A percentile compares a stretch with the other conserved stretches of the same genome.
Conservation (phyloP, 2,888 invertebrate genomes). For the Sinopyrophorus schimmeli region DNA sequence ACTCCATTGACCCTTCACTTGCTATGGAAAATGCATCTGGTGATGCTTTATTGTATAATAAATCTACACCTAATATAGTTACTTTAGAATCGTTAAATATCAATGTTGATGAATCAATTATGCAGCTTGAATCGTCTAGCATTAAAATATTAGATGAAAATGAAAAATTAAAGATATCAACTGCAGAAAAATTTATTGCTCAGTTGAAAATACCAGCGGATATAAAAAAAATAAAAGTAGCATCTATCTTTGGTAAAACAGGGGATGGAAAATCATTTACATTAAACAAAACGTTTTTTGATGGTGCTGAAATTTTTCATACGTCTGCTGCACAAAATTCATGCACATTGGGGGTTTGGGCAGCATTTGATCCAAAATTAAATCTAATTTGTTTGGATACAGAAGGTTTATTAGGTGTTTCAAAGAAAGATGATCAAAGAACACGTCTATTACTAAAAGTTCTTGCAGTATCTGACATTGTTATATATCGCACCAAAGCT, state of each 20-base stretch:
- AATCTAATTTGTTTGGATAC: conserved; percentile 76
- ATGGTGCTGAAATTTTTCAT: conserved; percentile 65
- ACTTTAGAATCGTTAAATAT: conserved; percentile 35
- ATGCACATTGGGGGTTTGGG: conserved; percentile 80
- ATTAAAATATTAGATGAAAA: conserved; percentile 65
- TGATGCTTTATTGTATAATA: conserved; percentile 19
- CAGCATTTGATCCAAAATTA: conserved; percentile 67
- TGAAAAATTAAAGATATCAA: conserved; percentile 63
- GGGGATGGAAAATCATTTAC: conserved; percentile 84
- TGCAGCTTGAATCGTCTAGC: conserved; percentile 44
- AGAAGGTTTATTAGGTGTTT: conserved; percentile 72
- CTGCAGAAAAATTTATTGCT: conserved; percentile 59
- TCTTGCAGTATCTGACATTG: conserved; percentile 79
- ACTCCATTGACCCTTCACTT: conserved; percentile 43
- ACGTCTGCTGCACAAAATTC: conserved; percentile 69
- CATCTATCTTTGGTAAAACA: conserved; percentile 83
- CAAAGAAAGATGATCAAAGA: conserved; percentile 64
- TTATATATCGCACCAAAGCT: conserved; percentile 75
- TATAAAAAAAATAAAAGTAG: conserved; percentile 69
- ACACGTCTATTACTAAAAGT: conserved; percentile 75
- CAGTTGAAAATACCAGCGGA: conserved; percentile 56
- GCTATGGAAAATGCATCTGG: conserved; percentile 32
- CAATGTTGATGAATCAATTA: conserved; percentile 26
- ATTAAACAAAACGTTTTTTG: conserved; percentile 70
- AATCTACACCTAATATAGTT: conserved; percentile 13